Evolutionary conservation across 2,113 vertebrate genomes (phyloP).

Genomic region (Apus apus): DNA sequence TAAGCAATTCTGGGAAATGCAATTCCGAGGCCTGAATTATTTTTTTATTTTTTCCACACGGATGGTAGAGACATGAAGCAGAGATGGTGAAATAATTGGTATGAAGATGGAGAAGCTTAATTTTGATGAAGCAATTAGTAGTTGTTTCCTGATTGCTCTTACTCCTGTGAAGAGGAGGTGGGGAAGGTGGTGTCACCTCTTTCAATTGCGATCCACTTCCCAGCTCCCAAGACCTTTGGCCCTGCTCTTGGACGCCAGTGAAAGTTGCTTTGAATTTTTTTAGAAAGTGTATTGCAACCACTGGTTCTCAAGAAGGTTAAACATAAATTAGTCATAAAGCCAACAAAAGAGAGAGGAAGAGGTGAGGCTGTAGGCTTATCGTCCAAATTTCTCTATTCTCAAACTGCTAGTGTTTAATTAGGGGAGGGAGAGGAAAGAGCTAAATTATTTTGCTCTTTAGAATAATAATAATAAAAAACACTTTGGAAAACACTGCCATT

Average conservation of each 20-base stretch:
- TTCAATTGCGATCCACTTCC: slow-evolving; percentile 43
- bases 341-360: slow-evolving; percentile 85
- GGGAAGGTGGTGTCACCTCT: slow-evolving; percentile 16
- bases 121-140: slow-evolving; percentile 64
- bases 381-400: slow-evolving; percentile 81
- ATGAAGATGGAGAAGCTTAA: slow-evolving; percentile 35
- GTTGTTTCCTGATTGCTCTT: slow-evolving; percentile 53
- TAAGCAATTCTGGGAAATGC: neutral
- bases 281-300: slow-evolving; percentile 79
- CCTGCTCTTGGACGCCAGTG: slow-evolving; percentile 54
- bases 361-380: slow-evolving; percentile 78
- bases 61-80: neutral
- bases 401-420: slow-evolving; percentile 80
- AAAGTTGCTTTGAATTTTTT: slow-evolving; percentile 78
- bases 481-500: slow-evolving; percentile 53
- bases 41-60: neutral
- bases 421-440: slow-evolving; percentile 20
- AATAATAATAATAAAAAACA: neutral
- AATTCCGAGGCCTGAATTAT: neutral
- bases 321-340: slow-evolving; percentile 97
- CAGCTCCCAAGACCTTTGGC: slow-evolving; percentile 53
- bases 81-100: slow-evolving; percentile 41
- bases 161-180: slow-evolving; percentile 18
- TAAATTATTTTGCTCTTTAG: neutral
- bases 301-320: slow-evolving; percentile 84